Evolutionary conservation across 2,888 invertebrate genomes (phyloP).

Genomic region (Amphiduros pacificus): DNA sequence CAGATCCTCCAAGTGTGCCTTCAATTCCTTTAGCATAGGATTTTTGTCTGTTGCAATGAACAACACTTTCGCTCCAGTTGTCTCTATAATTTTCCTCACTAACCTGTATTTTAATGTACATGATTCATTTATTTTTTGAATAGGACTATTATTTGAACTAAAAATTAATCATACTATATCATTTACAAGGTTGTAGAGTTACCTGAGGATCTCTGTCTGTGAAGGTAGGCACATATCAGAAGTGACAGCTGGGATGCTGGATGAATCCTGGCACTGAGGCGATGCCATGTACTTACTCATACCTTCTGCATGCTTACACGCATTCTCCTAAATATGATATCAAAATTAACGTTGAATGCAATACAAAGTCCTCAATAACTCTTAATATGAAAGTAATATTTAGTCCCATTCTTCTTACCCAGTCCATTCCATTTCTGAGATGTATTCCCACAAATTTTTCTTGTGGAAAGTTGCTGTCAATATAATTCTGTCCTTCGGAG

Average conservation of each 20-base stretch:
- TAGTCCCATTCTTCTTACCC: too few species aligned
- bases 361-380: too few species aligned
- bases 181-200: background rate
- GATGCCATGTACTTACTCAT: conserved; percentile 50
- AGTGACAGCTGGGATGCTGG: conserved; percentile 34
- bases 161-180: background rate
- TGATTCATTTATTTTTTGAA: too few species aligned
- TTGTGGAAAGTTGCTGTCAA: conserved; percentile 39
- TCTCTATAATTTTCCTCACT: conserved; percentile 38
- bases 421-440: conserved; percentile 92
- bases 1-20: conserved; percentile 35
- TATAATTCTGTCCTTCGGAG: conserved; percentile 40
- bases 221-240: conserved; percentile 50
- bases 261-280: conserved; percentile 53
- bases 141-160: background rate
- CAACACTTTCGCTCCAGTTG: conserved; percentile 39
- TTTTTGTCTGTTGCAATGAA: conserved; percentile 56
- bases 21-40: conserved; percentile 45
- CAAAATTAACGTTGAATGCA: too few species aligned
- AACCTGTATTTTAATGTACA: conserved; percentile 34
- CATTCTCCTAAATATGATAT: too few species aligned
- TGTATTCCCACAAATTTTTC: conserved; percentile 83
- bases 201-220: conserved; percentile 43
- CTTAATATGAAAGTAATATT: too few species aligned
- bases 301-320: conserved; percentile 41